Percentiles rank a stretch among this genome's conserved stretches.
phyloP scores from a whole-genome alignment of 1,140 invertebrate species.

The Listronotus bonariensis region DNA sequence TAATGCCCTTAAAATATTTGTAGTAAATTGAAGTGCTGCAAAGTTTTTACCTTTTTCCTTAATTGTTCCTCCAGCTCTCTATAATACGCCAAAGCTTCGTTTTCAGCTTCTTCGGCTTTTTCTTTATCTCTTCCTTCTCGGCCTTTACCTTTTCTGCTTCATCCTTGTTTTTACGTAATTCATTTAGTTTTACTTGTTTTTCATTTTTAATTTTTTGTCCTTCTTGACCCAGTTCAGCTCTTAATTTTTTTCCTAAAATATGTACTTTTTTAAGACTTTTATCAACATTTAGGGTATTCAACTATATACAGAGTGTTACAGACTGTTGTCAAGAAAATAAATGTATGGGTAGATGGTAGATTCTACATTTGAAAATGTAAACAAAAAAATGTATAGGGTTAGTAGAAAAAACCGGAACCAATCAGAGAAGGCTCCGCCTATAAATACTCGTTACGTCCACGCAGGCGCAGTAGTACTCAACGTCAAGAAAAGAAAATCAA shows the following conservation, averaged over 20 bases:
- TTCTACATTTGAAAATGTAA: background rate
- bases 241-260: constrained; percentile 63
- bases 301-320: too few relatives aligned
- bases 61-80: constrained; percentile 70
- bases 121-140: constrained; percentile 76
- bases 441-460: too few relatives aligned
- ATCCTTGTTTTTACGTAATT: constrained; percentile 70
- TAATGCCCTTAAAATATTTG: too few relatives aligned
- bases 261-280: background rate
- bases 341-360: background rate
- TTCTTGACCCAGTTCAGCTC: constrained; percentile 74
- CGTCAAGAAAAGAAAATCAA: too few relatives aligned
- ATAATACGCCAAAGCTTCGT: constrained; percentile 76
- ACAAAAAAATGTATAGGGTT: too few relatives aligned
- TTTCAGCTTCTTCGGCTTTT: constrained; percentile 74
- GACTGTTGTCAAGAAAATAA: background rate
- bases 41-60: constrained; percentile 49
- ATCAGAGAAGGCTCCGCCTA: too few relatives aligned
- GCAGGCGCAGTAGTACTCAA: too few relatives aligned
- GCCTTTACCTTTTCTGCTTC: constrained; percentile 72
- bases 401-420: too few relatives aligned
- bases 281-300: background rate
- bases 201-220: constrained; percentile 67
- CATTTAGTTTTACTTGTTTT: constrained; percentile 67
- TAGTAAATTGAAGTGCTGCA: background rate